Conservation (phyloP, 2,113 vertebrate species). For the Cavia aperea region DNA sequence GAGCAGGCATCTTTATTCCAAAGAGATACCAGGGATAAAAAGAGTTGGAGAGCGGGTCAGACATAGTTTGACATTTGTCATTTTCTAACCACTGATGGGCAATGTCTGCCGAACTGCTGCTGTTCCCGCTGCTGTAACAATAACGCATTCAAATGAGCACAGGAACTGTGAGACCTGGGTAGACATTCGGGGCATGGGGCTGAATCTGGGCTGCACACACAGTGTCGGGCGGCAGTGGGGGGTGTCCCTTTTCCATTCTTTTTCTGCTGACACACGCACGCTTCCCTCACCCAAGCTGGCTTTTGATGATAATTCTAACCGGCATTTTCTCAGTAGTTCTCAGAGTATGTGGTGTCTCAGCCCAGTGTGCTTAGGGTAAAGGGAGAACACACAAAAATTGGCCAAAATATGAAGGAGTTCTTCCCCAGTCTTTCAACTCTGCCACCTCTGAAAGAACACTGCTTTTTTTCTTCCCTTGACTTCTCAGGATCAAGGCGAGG, state of each 20-base stretch:
- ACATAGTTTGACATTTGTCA: slow-evolving; percentile 69
- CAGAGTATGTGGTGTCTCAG: background rate
- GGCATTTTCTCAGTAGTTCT: slow-evolving; percentile 32
- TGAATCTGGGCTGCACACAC: slow-evolving; percentile 17
- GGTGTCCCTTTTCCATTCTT: slow-evolving; percentile 19
- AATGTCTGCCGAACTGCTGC: slow-evolving; percentile 45
- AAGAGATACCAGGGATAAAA: slow-evolving; percentile 64
- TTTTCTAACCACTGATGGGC: slow-evolving; percentile 59
- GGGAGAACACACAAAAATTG: background rate
- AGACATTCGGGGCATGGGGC: background rate
- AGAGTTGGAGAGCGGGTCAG: slow-evolving; percentile 57
- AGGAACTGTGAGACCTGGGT: slow-evolving; percentile 43
- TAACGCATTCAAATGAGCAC: slow-evolving; percentile 58
- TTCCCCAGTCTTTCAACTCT: background rate
- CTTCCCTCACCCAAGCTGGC: background rate
- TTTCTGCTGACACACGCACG: slow-evolving; percentile 14
- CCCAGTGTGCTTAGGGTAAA: background rate
- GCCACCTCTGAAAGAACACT: background rate
- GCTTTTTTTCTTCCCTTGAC: background rate
- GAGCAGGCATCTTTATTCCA: slow-evolving; percentile 65
- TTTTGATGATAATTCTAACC: background rate
- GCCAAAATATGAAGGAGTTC: background rate
- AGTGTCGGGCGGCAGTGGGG: background rate
- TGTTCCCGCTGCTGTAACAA: slow-evolving; percentile 44
- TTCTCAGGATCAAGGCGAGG: background rate